phyloP scores from a whole-genome alignment of 2,113 vertebrate species.

The Sceloporus undulatus region DNA sequence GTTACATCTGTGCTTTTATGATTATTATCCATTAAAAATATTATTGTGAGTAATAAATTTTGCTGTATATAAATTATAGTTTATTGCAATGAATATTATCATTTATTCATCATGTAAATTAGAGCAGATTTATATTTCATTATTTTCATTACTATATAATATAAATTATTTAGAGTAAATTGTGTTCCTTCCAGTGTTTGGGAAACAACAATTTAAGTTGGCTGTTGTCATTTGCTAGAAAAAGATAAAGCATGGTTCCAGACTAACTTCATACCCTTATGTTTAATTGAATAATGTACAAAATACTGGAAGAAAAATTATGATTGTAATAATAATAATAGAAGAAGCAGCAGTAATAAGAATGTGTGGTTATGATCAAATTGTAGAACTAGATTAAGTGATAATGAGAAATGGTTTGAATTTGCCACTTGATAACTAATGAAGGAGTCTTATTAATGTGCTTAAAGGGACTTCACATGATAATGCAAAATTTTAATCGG shows the following conservation, averaged over 20 bases:
- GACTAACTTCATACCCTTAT: slow-evolving; percentile 25
- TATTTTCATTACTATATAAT: slow-evolving; percentile 55
- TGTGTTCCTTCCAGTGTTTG: slow-evolving; percentile 33
- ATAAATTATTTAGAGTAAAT: slow-evolving; percentile 66
- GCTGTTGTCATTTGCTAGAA: not conserved
- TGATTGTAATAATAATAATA: not conserved
- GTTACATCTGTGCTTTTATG: slow-evolving; percentile 41
- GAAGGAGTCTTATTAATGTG: not conserved
- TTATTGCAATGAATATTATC: slow-evolving; percentile 59
- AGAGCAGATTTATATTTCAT: slow-evolving; percentile 59
- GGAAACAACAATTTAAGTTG: slow-evolving; percentile 16
- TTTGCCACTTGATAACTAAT: not conserved
- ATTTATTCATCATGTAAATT: slow-evolving; percentile 69
- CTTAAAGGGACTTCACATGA: not conserved
- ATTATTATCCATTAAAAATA: slow-evolving; percentile 37
- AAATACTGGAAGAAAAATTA: slow-evolving; percentile 15
- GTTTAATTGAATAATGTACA: slow-evolving; percentile 5
- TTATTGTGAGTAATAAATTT: slow-evolving; percentile 58
- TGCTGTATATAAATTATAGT: slow-evolving; percentile 58
- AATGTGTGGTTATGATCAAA: slow-evolving; percentile 12
- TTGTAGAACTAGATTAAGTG: not conserved
- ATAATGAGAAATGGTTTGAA: rapidly evolving
- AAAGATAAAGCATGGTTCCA: not conserved
- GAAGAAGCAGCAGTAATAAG: not conserved
- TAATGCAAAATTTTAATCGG: not conserved